These are phyloP conservation scores for Rhopalosiphum padi DNA, from an alignment of 1,140 invertebrate genomes.

Conservation along the genomic window DNA sequence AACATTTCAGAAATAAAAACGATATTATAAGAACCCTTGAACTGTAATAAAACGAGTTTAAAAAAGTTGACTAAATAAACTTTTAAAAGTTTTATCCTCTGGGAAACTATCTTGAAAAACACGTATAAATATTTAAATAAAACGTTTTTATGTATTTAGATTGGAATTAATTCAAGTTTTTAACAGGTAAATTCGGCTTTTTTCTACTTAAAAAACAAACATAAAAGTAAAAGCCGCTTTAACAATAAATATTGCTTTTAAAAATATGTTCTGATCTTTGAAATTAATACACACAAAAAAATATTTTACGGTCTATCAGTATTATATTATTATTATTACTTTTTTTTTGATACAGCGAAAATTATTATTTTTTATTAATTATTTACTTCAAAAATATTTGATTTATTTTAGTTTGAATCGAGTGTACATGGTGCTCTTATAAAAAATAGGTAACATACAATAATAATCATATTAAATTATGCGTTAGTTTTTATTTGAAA, in stretches of 20 bases:
- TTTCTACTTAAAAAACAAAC: slow-evolving; percentile 17
- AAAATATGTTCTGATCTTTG: not conserved
- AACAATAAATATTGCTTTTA: not conserved
- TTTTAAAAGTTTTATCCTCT: not conserved
- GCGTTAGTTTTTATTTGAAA: not conserved
- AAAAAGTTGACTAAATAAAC: slow-evolving; percentile 38
- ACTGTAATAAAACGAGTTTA: slow-evolving; percentile 31
- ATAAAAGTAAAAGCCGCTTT: not conserved
- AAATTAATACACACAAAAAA: not conserved
- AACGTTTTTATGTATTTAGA: slow-evolving; percentile 35
- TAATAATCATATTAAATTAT: not conserved
- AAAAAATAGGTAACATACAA: not conserved
- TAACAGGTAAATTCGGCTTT: slow-evolving; percentile 28
- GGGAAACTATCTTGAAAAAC: not conserved
- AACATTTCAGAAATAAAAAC: not conserved
- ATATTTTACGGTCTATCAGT: not conserved
- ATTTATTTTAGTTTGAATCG: not conserved
- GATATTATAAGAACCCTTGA: slow-evolving; percentile 35
- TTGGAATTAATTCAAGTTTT: slow-evolving; percentile 31
- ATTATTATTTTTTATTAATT: not conserved
- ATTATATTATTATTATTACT: no score
- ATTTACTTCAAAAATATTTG: not conserved
- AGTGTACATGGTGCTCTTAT: not conserved
- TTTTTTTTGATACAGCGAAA: not conserved
- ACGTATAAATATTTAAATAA: slow-evolving; percentile 10